Evolutionary conservation across 2,888 invertebrate genomes (phyloP).

Genomic region (Rhogogaster chlorosoma): DNA sequence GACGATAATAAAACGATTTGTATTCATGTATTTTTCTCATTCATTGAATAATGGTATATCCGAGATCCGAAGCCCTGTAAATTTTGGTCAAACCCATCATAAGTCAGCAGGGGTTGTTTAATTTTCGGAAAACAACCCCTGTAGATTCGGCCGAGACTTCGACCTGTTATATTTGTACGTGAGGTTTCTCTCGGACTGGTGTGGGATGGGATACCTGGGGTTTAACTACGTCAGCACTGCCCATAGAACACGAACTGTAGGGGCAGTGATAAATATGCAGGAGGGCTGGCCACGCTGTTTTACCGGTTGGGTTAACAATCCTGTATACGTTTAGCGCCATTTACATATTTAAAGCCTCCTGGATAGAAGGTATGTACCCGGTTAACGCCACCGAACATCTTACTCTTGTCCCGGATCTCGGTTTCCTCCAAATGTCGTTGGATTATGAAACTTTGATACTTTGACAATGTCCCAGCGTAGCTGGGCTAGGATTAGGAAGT

Average conservation of each 20-base stretch:
- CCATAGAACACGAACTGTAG: slow-evolving; percentile 44
- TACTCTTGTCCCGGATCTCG: slow-evolving; percentile 27
- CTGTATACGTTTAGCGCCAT: slow-evolving; percentile 45
- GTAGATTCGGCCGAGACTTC: neutral
- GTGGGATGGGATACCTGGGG: neutral
- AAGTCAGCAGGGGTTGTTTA: slow-evolving; percentile 26
- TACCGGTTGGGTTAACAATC: slow-evolving; percentile 50
- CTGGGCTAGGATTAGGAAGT: neutral
- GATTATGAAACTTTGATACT: slow-evolving; percentile 23
- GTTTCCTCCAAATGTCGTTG: slow-evolving; percentile 1
- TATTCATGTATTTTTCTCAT: neutral
- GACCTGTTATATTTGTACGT: slow-evolving; percentile 19
- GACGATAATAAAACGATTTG: neutral
- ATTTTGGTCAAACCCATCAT: neutral
- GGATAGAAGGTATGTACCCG: slow-evolving; percentile 4
- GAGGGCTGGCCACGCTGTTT: slow-evolving; percentile 46
- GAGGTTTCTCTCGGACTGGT: slow-evolving; percentile 2
- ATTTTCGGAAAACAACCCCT: slow-evolving; percentile 5
- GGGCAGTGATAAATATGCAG: slow-evolving; percentile 48
- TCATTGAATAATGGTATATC: neutral
- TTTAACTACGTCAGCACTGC: slow-evolving; percentile 42
- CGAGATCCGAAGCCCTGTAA: neutral
- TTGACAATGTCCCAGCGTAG: neutral
- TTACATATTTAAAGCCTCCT: slow-evolving; percentile 47
- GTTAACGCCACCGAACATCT: slow-evolving; percentile 39